phyloP scores from a whole-genome alignment of 2,113 vertebrate species.

The Neofelis nebulosa region DNA sequence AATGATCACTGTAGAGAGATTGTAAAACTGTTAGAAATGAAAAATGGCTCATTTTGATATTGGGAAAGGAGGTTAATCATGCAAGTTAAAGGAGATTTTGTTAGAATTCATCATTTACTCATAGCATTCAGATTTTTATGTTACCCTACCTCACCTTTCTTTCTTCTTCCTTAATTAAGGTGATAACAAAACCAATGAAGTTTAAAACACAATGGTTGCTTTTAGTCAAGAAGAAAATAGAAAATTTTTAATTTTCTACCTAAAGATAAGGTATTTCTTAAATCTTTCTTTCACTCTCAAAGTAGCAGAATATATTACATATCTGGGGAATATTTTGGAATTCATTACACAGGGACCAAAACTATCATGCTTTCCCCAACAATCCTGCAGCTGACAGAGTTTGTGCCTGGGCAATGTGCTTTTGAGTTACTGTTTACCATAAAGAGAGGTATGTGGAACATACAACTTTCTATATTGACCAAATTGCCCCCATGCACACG shows the following conservation, averaged over 20 bases:
- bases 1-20: neutral
- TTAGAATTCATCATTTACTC: constrained; percentile 4
- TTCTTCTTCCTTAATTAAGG: neutral
- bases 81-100: neutral
- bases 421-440: neutral
- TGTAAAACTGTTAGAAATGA: neutral
- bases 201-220: neutral
- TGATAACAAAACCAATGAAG: neutral
- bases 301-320: neutral
- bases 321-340: neutral
- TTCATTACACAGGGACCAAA: neutral
- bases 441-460: neutral
- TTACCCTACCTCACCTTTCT: neutral
- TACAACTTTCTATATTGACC: neutral
- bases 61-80: neutral
- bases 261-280: neutral
- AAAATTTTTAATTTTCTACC: neutral
- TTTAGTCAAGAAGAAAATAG: neutral
- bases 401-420: neutral
- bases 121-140: neutral
- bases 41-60: neutral
- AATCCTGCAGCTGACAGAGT: neutral
- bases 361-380: neutral
- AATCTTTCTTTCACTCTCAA: neutral
- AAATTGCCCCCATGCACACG: neutral